Evolutionary conservation across 1,140 invertebrate species (phyloP), one percentile per base, ranked within the genome.

Genomic region (Sitophilus oryzae): DNA sequence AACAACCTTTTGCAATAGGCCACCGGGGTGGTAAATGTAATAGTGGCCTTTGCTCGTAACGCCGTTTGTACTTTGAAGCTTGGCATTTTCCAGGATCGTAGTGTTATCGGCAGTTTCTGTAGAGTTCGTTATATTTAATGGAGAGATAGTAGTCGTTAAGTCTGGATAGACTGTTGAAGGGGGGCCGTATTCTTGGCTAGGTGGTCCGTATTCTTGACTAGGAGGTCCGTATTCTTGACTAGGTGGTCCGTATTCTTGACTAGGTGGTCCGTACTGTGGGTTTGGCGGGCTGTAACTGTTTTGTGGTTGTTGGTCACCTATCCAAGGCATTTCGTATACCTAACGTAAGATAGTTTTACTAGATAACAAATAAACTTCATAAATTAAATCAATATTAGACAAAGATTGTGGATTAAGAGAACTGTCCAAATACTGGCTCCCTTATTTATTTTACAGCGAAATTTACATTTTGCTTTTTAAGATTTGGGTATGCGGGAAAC

Each of bases 21-120:
- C 77, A 56, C 72, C 72, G 4, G 77, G 77, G 56, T 79, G 71
- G 9, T 76, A 76, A 5, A 79, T 67, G 63, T 76, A 79, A 63
- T 79, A 78, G 19, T 76, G 70, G 11, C 76, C 77, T 30, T 67
- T 43, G 52, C 49, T 19, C 25, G 40, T 46, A 56, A 41, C 2
- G 21, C 40, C 18, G 18, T 43, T 40, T 58, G 51, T 41, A 48
- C 61, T 56, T 41, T 57, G 38, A 20, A 57, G 15, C 56, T 53
- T 49, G n/a, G 38, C 35, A 11, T 48, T 63, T 55, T 36, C 51
- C 16, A 47, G 37, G 15, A 43, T 41, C 3, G 56, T 59, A 22
- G 37, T 41, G 16, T 49, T 41, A 21, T 16, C 23, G 34, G 6
- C 20, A 2, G 49, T 54, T 2, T 44, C 20, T 2, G 21, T 36